A percentile compares a stretch with the other conserved stretches of the same genome.
Evolutionary conservation across 2,888 invertebrate species (phyloP).

Genomic region (Ichneumon xanthorius): DNA sequence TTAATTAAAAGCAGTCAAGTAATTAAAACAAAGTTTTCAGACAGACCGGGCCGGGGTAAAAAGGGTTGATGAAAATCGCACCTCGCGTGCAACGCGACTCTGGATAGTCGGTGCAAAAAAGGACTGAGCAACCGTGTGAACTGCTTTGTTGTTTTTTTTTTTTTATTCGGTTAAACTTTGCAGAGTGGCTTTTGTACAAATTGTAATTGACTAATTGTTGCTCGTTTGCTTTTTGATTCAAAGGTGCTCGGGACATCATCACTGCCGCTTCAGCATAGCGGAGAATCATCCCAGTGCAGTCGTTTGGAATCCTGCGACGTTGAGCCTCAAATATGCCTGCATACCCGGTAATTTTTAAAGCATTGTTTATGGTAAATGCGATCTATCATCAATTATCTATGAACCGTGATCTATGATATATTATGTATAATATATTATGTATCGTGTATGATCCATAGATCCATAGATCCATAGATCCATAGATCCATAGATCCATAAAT

Average conservation of each 20-base stretch:
- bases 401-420: too few relatives aligned
- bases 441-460: too few relatives aligned
- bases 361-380: neutral
- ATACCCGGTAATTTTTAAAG: slow-evolving; percentile 88
- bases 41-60: neutral
- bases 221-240: slow-evolving; percentile 74
- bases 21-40: slow-evolving; percentile 51
- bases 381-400: too few relatives aligned
- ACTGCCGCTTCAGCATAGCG: slow-evolving; percentile 89
- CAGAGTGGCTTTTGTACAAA: slow-evolving; percentile 53
- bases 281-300: slow-evolving; percentile 89
- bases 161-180: neutral
- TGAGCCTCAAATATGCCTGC: slow-evolving; percentile 91
- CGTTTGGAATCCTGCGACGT: slow-evolving; percentile 88
- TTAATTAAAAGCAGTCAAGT: slow-evolving; percentile 44
- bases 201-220: slow-evolving; percentile 15
- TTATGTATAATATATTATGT: too few relatives aligned
- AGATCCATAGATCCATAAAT: too few relatives aligned
- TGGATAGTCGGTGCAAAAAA: slow-evolving; percentile 2
- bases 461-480: too few relatives aligned
- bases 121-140: neutral
- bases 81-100: neutral
- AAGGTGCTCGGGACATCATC: slow-evolving; percentile 91
- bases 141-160: neutral
- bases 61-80: neutral